Evolutionary conservation across 2,113 vertebrate genomes (phyloP).

Genomic region (Empidonax traillii): DNA sequence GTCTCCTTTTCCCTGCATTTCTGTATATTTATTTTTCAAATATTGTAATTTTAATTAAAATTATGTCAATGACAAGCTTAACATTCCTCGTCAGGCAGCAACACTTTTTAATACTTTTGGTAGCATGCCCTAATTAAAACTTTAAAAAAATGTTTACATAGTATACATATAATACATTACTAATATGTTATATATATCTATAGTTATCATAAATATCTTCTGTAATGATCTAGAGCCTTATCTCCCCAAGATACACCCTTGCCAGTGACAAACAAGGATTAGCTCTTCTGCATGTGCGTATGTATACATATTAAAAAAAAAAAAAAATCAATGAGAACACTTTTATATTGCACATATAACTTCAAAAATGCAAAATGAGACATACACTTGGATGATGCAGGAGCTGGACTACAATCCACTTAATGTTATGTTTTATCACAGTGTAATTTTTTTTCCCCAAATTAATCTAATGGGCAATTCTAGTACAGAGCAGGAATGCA

Average conservation of each 20-base stretch:
- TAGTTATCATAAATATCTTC: background rate
- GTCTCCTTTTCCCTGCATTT: background rate
- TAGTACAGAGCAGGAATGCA: background rate
- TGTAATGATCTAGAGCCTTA: background rate
- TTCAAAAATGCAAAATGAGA: background rate
- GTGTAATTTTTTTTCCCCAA: background rate
- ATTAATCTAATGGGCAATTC: background rate
- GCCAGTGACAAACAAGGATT: background rate
- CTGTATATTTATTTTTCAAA: background rate
- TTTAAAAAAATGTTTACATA: background rate
- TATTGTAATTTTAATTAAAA: background rate
- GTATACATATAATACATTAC: background rate
- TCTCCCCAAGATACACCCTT: background rate
- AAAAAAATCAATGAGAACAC: background rate
- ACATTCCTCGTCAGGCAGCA: background rate
- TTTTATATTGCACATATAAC: background rate
- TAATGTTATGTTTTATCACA: background rate
- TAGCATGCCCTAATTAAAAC: background rate
- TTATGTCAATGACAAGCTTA: background rate
- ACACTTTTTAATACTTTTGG: background rate
- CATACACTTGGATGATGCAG: background rate
- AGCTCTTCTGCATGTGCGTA: background rate
- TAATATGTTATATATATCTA: background rate
- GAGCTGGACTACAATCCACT: background rate
- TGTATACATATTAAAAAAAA: slow-evolving; percentile 62